These are phyloP conservation scores for Nomada goodeniana DNA, from an alignment of 2,888 invertebrate species.

Conservation along the genomic window DNA sequence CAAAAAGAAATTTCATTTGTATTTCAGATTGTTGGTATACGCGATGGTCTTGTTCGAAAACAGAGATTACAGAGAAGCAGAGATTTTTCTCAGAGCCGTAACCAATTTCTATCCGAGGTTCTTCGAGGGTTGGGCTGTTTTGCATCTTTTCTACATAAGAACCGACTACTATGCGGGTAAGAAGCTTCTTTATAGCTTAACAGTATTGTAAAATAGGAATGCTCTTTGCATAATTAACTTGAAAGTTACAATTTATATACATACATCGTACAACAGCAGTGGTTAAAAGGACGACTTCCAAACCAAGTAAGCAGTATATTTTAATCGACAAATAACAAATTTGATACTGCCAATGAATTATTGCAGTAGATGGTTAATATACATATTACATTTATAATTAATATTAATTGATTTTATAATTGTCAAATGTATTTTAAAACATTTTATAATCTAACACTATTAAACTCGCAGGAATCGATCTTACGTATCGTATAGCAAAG, in stretches of 20 bases:
- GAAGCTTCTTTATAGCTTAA: neutral
- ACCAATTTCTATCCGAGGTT: constrained; percentile 74
- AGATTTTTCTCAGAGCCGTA: constrained; percentile 72
- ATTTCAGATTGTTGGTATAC: constrained; percentile 70
- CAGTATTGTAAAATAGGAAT: too few species aligned
- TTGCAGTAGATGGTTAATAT: too few species aligned
- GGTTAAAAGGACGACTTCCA: too few species aligned
- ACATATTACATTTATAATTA: too few species aligned
- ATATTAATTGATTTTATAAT: neutral
- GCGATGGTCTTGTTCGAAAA: constrained; percentile 69
- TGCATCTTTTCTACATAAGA: constrained; percentile 75
- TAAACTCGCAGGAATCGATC: constrained; percentile 68
- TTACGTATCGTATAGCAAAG: constrained; percentile 71
- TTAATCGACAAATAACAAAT: too few species aligned
- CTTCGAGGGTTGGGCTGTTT: constrained; percentile 74
- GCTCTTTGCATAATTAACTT: too few species aligned
- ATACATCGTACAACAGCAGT: too few species aligned
- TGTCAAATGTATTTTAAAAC: too few species aligned
- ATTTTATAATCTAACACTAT: neutral
- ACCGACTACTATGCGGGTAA: constrained; percentile 76
- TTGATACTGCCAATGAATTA: too few species aligned
- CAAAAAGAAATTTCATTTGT: too few species aligned
- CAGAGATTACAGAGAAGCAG: constrained; percentile 70
- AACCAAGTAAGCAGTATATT: too few species aligned
- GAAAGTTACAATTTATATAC: too few species aligned